phyloP scores from a whole-genome alignment of 2,888 invertebrate species.

The Mamestra brassicae region DNA sequence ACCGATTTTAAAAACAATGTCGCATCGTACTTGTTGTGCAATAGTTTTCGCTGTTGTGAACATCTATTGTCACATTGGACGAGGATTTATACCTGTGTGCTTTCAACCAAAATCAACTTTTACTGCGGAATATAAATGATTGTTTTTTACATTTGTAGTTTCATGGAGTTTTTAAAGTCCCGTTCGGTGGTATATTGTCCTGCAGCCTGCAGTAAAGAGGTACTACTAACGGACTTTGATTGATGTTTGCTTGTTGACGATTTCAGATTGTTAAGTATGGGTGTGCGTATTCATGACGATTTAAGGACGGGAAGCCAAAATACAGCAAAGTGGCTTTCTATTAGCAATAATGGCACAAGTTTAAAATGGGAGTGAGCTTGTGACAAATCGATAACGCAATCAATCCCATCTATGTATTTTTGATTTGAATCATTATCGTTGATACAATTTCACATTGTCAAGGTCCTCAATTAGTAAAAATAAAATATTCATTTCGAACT shows the following conservation, averaged over 20 bases:
- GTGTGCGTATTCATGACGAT: background rate
- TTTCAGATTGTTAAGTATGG: background rate
- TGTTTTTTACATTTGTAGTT: slow-evolving; percentile 21
- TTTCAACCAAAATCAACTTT: slow-evolving; percentile 33
- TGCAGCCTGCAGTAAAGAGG: background rate
- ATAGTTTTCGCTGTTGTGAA: slow-evolving; percentile 41
- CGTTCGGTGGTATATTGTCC: slow-evolving; percentile 12
- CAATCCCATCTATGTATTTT: no score
- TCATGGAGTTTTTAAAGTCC: slow-evolving; percentile 18
- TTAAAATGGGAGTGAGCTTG: background rate
- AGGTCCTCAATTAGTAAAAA: background rate
- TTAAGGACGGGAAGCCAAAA: background rate
- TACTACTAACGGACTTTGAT: background rate
- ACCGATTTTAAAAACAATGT: slow-evolving; percentile 60
- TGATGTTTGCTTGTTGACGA: background rate
- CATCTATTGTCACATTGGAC: slow-evolving; percentile 37
- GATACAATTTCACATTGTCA: no score
- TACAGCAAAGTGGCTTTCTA: background rate
- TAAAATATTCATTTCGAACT: background rate
- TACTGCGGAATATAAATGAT: slow-evolving; percentile 30
- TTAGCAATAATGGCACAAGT: background rate
- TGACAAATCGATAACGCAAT: no score
- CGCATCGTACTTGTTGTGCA: slow-evolving; percentile 30
- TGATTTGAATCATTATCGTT: no score
- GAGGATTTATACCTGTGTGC: slow-evolving; percentile 24